phyloP scores from a whole-genome alignment of 2,113 vertebrate species.

The Phaethornis superciliosus region DNA sequence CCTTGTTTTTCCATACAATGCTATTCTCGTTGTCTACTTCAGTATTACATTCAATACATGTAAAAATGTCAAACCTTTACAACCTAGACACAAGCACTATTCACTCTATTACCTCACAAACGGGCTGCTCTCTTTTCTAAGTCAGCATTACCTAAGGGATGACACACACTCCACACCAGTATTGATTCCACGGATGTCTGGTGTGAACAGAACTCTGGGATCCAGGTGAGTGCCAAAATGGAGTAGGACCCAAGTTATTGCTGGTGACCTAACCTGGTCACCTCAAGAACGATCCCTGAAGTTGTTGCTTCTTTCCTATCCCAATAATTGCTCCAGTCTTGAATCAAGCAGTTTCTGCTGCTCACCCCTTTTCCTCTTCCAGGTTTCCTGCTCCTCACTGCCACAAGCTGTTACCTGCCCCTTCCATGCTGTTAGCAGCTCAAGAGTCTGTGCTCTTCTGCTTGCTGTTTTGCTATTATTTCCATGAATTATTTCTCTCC shows the following conservation, averaged over 20 bases:
- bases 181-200: not conserved
- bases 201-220: not conserved
- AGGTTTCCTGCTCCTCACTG: not conserved
- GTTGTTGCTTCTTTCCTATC: not conserved
- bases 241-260: not conserved
- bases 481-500: not conserved
- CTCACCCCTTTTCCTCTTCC: too few relatives aligned
- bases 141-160: not conserved
- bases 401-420: not conserved
- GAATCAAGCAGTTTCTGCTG: not conserved
- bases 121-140: not conserved
- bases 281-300: not conserved
- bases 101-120: not conserved
- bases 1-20: not conserved
- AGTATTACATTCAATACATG: not conserved
- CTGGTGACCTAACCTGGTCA: not conserved
- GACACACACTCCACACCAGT: not conserved
- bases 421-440: not conserved
- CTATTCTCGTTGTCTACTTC: not conserved
- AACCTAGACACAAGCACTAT: fast-evolving
- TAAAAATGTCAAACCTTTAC: not conserved
- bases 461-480: not conserved
- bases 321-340: not conserved
- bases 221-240: not conserved
- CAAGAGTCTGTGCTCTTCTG: not conserved